These are phyloP conservation scores for Larimichthys polyactis DNA, from an alignment of 2,113 vertebrate species.

Conservation along the genomic window DNA sequence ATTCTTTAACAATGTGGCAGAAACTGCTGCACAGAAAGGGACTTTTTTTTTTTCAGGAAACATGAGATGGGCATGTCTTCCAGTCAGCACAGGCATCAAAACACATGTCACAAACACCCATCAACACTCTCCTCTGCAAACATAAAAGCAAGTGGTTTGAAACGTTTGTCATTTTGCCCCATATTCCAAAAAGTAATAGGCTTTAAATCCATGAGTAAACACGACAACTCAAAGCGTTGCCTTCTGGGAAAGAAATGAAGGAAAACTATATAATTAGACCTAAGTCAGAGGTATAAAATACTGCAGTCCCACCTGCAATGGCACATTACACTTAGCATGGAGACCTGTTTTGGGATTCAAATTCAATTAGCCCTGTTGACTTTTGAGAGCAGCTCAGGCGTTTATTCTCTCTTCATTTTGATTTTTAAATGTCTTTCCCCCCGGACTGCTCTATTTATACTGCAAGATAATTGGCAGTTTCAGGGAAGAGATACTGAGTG, in stretches of 20 bases:
- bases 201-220: slow-evolving; percentile 36
- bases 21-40: background rate
- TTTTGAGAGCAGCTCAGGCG: slow-evolving; percentile 12
- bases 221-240: slow-evolving; percentile 6
- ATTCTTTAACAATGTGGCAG: slow-evolving; percentile 1
- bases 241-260: background rate
- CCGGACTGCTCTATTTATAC: slow-evolving; percentile 8
- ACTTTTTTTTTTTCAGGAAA: slow-evolving; percentile 12
- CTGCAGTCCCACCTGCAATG: slow-evolving; percentile 18
- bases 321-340: slow-evolving; percentile 7
- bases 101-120: slow-evolving; percentile 10
- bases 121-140: background rate
- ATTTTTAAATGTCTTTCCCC: slow-evolving; percentile 2
- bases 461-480: slow-evolving; percentile 10
- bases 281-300: background rate
- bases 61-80: slow-evolving; percentile 6
- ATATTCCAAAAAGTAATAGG: background rate
- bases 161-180: background rate
- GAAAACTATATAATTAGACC: slow-evolving; percentile 7
- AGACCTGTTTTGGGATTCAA: slow-evolving; percentile 29
- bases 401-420: slow-evolving; percentile 19
- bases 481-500: background rate
- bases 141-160: slow-evolving; percentile 19
- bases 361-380: slow-evolving; percentile 45
- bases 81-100: background rate